These are phyloP conservation scores for Polyodon spathula DNA, from an alignment of 2,113 vertebrate species.

Conservation along the genomic window DNA sequence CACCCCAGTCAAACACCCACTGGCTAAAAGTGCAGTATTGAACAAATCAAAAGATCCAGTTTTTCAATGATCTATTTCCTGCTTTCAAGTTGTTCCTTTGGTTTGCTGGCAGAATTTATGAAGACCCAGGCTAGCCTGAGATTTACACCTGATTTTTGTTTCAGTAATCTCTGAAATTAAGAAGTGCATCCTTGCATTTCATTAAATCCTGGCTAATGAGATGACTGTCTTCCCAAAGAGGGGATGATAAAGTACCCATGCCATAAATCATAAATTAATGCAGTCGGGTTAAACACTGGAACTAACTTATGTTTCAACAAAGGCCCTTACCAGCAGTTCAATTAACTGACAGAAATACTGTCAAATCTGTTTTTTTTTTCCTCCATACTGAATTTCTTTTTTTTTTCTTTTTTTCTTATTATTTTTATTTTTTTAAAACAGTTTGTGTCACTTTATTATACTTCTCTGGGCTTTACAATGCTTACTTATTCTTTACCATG, in stretches of 20 bases:
- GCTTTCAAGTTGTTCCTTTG: conserved; percentile 2
- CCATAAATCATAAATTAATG: conserved; percentile 97
- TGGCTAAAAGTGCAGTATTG: conserved; percentile 8
- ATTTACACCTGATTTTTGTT: conserved; percentile 95
- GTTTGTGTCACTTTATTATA: conserved; percentile 14
- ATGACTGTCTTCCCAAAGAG: conserved; percentile 96
- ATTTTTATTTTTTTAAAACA: conserved; percentile 59
- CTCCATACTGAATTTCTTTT: conserved; percentile 63
- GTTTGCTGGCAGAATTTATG: conserved; percentile 30
- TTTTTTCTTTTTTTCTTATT: conserved; percentile 68
- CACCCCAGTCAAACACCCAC: too few species aligned
- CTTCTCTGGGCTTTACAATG: too few species aligned
- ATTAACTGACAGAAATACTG: conserved; percentile 96
- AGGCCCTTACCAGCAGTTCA: conserved; percentile 95
- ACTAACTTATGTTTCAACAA: conserved; percentile 98
- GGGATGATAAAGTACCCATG: conserved; percentile 89
- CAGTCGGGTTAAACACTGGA: conserved; percentile 98
- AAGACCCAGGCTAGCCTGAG: conserved; percentile 61
- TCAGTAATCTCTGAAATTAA: conserved; percentile 92
- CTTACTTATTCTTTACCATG: too few species aligned
- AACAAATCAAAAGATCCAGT: too few species aligned
- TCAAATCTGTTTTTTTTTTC: conserved; percentile 83
- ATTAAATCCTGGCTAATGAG: conserved; percentile 98
- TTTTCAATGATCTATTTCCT: conserved; percentile 9
- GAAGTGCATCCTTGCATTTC: conserved; percentile 98